Percentiles rank a stretch among this genome's conserved stretches.
phyloP scores from a whole-genome alignment of 2,888 invertebrate species.

The Antheraea assamensis region DNA sequence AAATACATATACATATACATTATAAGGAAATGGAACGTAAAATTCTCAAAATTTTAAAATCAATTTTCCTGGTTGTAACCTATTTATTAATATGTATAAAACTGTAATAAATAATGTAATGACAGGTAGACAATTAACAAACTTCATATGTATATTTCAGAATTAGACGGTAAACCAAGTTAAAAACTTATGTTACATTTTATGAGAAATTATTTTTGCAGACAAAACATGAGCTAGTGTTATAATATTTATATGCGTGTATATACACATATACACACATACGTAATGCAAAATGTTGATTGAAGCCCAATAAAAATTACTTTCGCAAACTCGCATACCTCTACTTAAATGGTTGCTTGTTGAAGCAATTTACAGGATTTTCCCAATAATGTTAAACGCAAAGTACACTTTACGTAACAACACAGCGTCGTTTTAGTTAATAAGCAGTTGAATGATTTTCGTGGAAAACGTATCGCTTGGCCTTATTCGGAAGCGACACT shows the following conservation, averaged over 20 bases:
- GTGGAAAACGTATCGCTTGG: neutral
- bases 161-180: no score
- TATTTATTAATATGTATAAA: no score
- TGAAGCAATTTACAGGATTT: constrained; percentile 4
- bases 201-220: no score
- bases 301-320: constrained; percentile 1
- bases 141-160: no score
- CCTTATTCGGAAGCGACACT: neutral
- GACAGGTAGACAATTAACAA: no score
- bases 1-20: no score
- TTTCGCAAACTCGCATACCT: constrained; percentile 4
- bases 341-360: neutral
- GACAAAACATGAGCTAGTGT: neutral
- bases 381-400: neutral
- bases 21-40: no score
- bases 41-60: no score
- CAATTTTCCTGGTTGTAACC: no score
- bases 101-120: no score
- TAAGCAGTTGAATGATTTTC: neutral
- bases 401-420: neutral
- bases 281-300: neutral
- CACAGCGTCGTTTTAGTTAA: neutral
- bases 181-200: no score
- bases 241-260: neutral
- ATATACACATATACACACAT: neutral